Base-by-base conservation (phyloP, 2,888 invertebrate species). In the Microctonus aethiopoides region DNA sequence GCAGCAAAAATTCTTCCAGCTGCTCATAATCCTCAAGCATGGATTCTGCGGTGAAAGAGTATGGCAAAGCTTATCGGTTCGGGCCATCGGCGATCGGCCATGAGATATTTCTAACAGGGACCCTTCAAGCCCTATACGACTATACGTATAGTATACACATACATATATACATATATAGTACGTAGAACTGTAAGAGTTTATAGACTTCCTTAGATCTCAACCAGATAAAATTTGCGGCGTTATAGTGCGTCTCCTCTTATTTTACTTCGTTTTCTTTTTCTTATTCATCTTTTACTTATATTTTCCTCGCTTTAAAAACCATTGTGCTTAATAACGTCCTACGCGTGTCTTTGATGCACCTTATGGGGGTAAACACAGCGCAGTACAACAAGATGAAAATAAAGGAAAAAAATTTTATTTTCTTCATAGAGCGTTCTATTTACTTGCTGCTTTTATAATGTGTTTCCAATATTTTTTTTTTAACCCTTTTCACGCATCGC, bases 41-140 rank as follows among this genome's bases (percentile, higher is more conserved):
- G 57, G 16, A 32, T 63, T 68, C 59, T 72, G 75, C 76, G 76
- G 76, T 73, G 74, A 76, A 76, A 75, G 72, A 74, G 72, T 70
- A 72, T 67, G 74, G 32, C 34, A 9, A n/a, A 34, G 57, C 32
- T 79, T 86, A 85, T 86, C 86, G 79, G 46, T 16, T 51, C 74
- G 78, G 76, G 73, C 83, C 80, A 86, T 86, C 86, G 79, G 72
- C 78, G 86, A 86, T 86, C 83, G 80, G 79, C 76, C 74, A 71
- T 61, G 74, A 79, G 85, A 86, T 85, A 84, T 81, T 83, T 83
- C 81, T 83, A 86, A 86, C 85, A 86, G 84, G 79, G 80, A 81
- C 81, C 26, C 77, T 78, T 73, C 41, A 79, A 81, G 78, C 79
- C 80, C 80, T 80, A 79, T 73, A 29, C 63, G 70, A 70, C 73